Evolutionary conservation across 1,140 invertebrate genomes (phyloP).

Genomic region (Lucilia sericata): DNA sequence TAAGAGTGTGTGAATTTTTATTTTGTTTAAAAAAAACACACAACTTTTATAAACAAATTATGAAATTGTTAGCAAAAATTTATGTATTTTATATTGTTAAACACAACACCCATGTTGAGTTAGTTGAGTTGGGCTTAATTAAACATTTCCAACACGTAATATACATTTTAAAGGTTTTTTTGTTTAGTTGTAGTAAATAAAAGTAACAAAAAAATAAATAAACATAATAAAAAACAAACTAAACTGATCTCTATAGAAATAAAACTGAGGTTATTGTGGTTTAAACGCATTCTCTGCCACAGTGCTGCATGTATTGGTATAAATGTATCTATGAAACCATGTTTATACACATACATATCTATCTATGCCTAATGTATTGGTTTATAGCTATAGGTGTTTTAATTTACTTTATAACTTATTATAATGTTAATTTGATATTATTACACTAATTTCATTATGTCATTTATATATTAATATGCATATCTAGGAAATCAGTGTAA

Average conservation of each 20-base stretch:
- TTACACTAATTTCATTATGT: neutral
- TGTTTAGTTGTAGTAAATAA: neutral
- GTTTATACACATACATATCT: too few species aligned
- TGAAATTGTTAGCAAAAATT: conserved; percentile 16
- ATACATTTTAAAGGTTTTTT: conserved; percentile 17
- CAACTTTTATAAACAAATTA: neutral
- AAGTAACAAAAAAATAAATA: neutral
- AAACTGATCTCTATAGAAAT: neutral
- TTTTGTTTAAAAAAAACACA: neutral
- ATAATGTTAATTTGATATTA: conserved; percentile 12
- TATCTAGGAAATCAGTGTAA: neutral
- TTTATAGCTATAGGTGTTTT: neutral
- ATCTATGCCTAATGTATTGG: neutral
- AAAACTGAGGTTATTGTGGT: conserved; percentile 17
- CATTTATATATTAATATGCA: neutral
- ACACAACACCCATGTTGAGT: neutral
- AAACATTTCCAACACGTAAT: conserved; percentile 23
- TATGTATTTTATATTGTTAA: neutral
- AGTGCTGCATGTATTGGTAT: neutral
- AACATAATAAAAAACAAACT: neutral
- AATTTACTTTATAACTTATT: neutral
- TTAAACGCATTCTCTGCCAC: neutral
- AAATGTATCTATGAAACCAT: neutral
- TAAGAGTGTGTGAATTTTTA: conserved; percentile 21
- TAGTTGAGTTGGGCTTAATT: neutral